Conservation (phyloP, 2,113 vertebrate species). For the Cervus canadensis region DNA sequence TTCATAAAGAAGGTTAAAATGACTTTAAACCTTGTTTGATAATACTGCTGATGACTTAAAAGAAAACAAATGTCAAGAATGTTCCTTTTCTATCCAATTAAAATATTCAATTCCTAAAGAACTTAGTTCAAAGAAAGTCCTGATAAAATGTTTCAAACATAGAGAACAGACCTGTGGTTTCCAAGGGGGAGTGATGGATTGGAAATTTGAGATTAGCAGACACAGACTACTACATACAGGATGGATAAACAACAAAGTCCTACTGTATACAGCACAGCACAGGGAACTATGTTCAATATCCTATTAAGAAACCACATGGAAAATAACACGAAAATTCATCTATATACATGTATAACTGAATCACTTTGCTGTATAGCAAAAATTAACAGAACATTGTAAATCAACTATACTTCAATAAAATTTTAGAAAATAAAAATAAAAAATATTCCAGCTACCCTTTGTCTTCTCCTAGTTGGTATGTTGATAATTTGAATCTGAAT, state of each 20-base stretch:
- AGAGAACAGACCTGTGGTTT: background rate
- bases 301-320: background rate
- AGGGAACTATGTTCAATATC: background rate
- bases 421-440: background rate
- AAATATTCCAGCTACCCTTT: background rate
- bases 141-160: background rate
- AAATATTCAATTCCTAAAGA: background rate
- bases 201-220: background rate
- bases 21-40: background rate
- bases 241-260: background rate
- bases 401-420: background rate
- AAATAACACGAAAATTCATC: background rate
- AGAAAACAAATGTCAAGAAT: background rate
- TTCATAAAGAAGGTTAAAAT: background rate
- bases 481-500: background rate
- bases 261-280: background rate
- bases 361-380: background rate
- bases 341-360: background rate
- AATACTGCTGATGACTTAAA: background rate
- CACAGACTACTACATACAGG: background rate
- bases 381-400: background rate
- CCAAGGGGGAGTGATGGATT: background rate
- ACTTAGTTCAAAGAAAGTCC: background rate
- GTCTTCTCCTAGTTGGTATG: background rate
- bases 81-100: background rate